Base-by-base conservation (phyloP, 2,797 vertebrate species). In the Ibycter americanus region DNA sequence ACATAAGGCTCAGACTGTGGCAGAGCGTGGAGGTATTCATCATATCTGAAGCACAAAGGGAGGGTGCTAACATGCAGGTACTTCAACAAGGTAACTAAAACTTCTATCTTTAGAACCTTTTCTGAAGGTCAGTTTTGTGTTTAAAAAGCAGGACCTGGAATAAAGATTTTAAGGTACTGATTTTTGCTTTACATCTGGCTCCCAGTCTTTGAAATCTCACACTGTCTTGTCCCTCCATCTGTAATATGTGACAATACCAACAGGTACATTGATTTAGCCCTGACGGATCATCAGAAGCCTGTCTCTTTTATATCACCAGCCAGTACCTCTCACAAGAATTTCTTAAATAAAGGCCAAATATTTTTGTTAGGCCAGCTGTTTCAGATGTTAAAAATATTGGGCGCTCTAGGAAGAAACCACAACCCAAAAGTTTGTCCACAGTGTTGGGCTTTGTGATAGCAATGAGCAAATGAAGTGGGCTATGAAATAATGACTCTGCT, bases 321-420 rank as follows among this genome's bases (percentile, higher is more conserved):
- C 44, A 78, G 31, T 44, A 67, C 26, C 4, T 82, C 62, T 84
- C 47, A 78, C 22, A 81, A 52, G 44, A 76, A 58, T 54, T 87
- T 83, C 55, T 91, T 77, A 79, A 77, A 78, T 59, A 47, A 6
- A 31, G 32, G n/a, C 27, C 71, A 80, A 55, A 86, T 1, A 59
- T 63, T 93, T 51, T 32, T 36, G 11, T 88, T 73, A 80, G 55
- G 29, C 16, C 19, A 42, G n/a, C 8, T 89, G 17, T 23, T 89
- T 70, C 52, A 78, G 52, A 58, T 61, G 31, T 44, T 86, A 70
- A 90, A 86, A 73, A 40, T 32, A 17, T n/a, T 40, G 38, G 10
- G n/a, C 47, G 31, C 10, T 74, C 58, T 63, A 63, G 44, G 61
- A 87, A 81, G 36, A 74, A 94, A 96, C 86, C 15, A 56, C 31